Percentiles rank a stretch among this genome's conserved stretches.
Conservation (phyloP, 2,113 vertebrate genomes). For the Platichthys flesus region DNA sequence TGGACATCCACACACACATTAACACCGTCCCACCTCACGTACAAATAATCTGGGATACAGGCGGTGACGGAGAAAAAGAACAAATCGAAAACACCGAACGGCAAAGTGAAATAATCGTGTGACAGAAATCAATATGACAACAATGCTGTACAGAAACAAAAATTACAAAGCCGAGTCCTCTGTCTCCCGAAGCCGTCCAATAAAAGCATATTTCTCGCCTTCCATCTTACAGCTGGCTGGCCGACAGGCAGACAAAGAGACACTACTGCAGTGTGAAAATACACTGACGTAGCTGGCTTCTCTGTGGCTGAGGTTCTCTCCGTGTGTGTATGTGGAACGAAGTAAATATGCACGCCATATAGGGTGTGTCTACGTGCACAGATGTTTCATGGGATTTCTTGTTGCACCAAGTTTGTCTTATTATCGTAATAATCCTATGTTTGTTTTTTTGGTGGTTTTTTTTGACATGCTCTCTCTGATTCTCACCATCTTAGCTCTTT, state of each 20-base stretch:
- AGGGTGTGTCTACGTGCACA: background rate
- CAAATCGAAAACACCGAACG: conserved; percentile 10
- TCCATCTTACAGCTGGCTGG: conserved; percentile 80
- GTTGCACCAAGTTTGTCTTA: conserved; percentile 28
- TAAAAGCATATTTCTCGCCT: conserved; percentile 74
- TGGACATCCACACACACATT: background rate
- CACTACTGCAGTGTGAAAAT: conserved; percentile 78
- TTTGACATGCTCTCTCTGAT: conserved; percentile 45
- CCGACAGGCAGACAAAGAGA: conserved; percentile 82
- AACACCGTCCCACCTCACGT: conserved; percentile 9
- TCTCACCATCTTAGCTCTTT: conserved; percentile 62
- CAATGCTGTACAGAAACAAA: conserved; percentile 28
- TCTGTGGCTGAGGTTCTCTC: conserved; percentile 52
- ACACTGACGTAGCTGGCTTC: conserved; percentile 78
- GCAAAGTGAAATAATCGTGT: conserved; percentile 17
- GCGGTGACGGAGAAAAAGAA: background rate
- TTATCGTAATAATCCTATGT: background rate
- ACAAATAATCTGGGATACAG: conserved; percentile 17
- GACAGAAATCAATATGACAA: conserved; percentile 46
- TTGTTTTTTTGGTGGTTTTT: background rate
- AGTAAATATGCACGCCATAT: conserved; percentile 8
- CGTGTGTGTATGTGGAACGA: conserved; percentile 25
- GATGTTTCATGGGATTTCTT: conserved; percentile 7
- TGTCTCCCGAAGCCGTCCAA: conserved; percentile 49
- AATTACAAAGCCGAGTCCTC: conserved; percentile 49